Base-by-base conservation (phyloP, 2,797 vertebrate species). In the Cebuella pygmaea region DNA sequence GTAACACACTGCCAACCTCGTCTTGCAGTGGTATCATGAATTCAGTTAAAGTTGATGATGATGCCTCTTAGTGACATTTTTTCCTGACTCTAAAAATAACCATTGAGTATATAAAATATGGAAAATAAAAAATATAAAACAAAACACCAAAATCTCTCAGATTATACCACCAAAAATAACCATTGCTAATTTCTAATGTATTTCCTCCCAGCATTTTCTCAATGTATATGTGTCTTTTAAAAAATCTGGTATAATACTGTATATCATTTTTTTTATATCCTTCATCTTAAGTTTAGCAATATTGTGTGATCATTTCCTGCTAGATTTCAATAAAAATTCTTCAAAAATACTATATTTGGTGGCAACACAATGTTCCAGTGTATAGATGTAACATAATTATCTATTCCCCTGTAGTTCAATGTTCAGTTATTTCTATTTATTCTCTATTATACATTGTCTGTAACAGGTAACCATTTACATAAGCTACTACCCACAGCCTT, bases 181-280 rank as follows among this genome's bases (percentile, higher is more conserved):
- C 46, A 79, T 48, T 85, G 67, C 8, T 92, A 61, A 44, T 44
- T 83, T 30, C 44, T 82, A n/a, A 6, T 36, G 0, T 76, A 82
- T 88, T 91, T 97, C 57, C n/a, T 59, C n/a, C 75, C 36, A 55
- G 57, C 4, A 81, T 93, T 92, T 88, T 80, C 78, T 87, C 44
- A 88, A 39, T 24, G 17, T 50, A 36, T 14, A 11, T 15, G 36
- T 39, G 9, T 80, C 15, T 61, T 10, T 17, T 36, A 5, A 15
- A 80, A 86, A n/a, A 55, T 36, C 11, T 50, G 48, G 22, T n/a
- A 87, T 52, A 80, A n/a, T 70, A 50, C 5, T 74, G 14, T 41
- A 4, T 20, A 48, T 22, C 17, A 46, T 17, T 95, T 82, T 82
- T 88, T 85, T 80, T 39, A 57, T 20, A 75, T n/a, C 39, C 14